These are phyloP conservation scores for Hirtodrosophila trivittata DNA, from an alignment of 2,888 invertebrate genomes.

Conservation along the genomic window DNA sequence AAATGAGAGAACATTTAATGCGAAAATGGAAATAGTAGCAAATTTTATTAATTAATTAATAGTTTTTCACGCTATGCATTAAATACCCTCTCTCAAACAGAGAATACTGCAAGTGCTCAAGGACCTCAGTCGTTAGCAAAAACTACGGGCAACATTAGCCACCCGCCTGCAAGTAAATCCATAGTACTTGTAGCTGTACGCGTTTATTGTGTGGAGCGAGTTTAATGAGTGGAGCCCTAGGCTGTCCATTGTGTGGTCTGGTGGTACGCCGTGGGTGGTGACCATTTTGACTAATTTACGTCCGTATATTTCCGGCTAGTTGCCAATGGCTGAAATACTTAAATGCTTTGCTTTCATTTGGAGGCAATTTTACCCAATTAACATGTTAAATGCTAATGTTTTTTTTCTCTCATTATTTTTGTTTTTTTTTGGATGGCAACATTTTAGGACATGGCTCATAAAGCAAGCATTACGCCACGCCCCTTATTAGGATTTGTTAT, in stretches of 20 bases:
- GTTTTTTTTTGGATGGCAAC: constrained; percentile 4
- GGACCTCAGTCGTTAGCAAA: no score
- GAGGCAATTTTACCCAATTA: constrained; percentile 34
- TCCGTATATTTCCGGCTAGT: constrained; percentile 39
- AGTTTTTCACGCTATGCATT: constrained; percentile 11
- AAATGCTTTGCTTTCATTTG: constrained; percentile 11
- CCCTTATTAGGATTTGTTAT: constrained; percentile 31
- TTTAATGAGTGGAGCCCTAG: background rate
- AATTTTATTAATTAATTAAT: constrained; percentile 48
- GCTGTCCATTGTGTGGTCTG: background rate
- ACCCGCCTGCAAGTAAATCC: no score
- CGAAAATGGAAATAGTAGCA: constrained; percentile 30
- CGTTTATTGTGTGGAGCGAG: no score
- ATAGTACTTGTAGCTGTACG: no score
- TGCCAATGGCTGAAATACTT: constrained; percentile 11
- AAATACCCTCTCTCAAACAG: constrained; percentile 1
- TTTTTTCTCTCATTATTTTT: constrained; percentile 1
- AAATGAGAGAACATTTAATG: no score
- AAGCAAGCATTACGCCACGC: constrained; percentile 16
- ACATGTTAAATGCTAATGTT: constrained; percentile 28
- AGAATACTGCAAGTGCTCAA: no score
- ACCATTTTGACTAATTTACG: constrained; percentile 47
- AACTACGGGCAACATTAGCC: no score
- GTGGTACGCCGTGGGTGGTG: background rate
- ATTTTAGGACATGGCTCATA: constrained; percentile 5